Conservation (phyloP, 2,888 invertebrate genomes). For the Coelopa pilipes region DNA sequence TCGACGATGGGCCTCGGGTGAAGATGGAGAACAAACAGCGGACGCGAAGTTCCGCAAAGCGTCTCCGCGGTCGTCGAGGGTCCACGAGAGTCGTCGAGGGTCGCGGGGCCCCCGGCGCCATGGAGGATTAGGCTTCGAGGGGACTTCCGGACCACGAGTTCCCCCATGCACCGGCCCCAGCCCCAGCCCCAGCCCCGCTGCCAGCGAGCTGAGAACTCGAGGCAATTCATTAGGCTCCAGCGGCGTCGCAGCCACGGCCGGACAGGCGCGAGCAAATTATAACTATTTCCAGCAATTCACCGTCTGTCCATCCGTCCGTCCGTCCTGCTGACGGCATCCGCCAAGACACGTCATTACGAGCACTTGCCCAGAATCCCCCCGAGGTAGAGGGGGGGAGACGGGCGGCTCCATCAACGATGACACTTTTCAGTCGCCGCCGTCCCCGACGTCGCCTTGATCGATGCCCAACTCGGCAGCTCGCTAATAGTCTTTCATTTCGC, state of each 20-base stretch:
- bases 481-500: conserved; percentile 23
- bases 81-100: background rate
- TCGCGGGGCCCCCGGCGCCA: too few species aligned
- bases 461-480: conserved; percentile 2
- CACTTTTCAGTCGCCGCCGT: conserved; percentile 12
- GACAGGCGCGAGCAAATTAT: background rate
- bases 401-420: conserved; percentile 14
- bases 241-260: too few species aligned
- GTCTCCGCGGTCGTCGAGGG: background rate
- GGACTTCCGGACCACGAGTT: too few species aligned
- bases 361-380: background rate
- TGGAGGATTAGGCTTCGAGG: too few species aligned
- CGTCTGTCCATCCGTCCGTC: background rate
- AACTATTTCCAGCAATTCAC: conserved; percentile 22
- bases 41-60: background rate
- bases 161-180: too few species aligned
- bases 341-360: conserved; percentile 2
- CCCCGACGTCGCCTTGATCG: background rate
- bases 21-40: background rate
- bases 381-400: conserved; percentile 1
- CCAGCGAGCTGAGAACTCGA: too few species aligned
- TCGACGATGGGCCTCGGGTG: too few species aligned
- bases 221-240: too few species aligned
- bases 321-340: conserved; percentile 1
- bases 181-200: too few species aligned